phyloP scores from a whole-genome alignment of 2,888 invertebrate species.

The Ctenicera cuprea region DNA sequence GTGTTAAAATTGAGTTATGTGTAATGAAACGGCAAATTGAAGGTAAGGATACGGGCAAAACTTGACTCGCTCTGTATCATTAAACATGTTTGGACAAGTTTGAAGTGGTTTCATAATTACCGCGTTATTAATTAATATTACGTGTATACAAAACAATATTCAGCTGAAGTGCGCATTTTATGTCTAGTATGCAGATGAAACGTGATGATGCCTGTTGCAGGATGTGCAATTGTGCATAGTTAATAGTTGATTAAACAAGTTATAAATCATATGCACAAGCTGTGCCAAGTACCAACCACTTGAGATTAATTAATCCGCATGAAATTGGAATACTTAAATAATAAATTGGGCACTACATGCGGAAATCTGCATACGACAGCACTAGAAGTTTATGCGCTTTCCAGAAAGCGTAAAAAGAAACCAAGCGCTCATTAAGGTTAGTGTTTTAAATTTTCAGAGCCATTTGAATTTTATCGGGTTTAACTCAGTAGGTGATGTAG shows the following conservation, averaged over 20 bases:
- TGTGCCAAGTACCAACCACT: constrained; percentile 23
- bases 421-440: neutral
- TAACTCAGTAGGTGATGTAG: constrained; percentile 35
- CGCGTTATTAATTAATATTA: constrained; percentile 25
- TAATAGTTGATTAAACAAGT: constrained; percentile 41
- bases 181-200: constrained; percentile 41
- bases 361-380: constrained; percentile 20
- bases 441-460: constrained; percentile 28
- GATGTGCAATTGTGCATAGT: constrained; percentile 37
- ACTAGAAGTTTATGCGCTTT: neutral
- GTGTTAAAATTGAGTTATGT: constrained; percentile 4
- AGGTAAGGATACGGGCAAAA: neutral
- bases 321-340: constrained; percentile 4
- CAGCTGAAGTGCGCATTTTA: constrained; percentile 32
- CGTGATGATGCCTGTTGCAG: constrained; percentile 38
- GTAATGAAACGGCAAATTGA: constrained; percentile 10
- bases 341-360: neutral
- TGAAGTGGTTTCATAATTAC: constrained; percentile 1
- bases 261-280: constrained; percentile 44
- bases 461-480: constrained; percentile 34
- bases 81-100: neutral
- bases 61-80: neutral
- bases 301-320: constrained; percentile 29
- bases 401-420: constrained; percentile 21
- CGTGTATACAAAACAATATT: constrained; percentile 18